Conservation (phyloP, 2,113 vertebrate species). For the Pluvianellus socialis region DNA sequence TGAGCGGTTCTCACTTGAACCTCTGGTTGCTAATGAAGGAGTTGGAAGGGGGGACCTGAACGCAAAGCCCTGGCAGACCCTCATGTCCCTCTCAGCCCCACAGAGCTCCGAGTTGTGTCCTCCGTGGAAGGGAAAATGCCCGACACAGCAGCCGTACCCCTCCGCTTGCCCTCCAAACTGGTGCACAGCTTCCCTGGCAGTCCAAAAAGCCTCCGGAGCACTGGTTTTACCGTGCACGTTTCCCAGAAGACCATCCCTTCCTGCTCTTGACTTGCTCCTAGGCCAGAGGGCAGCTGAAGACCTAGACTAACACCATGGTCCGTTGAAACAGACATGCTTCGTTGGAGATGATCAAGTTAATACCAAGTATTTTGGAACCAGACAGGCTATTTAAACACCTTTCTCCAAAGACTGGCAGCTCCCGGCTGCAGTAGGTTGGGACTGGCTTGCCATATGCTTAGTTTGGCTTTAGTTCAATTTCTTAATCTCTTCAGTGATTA, state of each 20-base stretch:
- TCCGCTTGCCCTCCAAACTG: neutral
- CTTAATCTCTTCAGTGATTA: neutral
- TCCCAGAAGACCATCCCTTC: neutral
- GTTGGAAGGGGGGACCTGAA: neutral
- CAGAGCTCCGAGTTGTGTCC: too few relatives aligned
- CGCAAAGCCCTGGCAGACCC: neutral
- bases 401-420: neutral
- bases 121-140: neutral
- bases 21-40: neutral
- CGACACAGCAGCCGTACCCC: neutral
- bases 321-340: neutral
- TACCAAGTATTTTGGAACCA: neutral
- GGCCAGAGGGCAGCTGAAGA: neutral
- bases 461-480: neutral
- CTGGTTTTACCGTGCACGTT: too few relatives aligned
- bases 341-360: neutral
- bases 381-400: neutral
- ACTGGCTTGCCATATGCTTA: neutral
- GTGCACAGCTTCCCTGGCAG: too few relatives aligned
- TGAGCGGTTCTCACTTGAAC: neutral
- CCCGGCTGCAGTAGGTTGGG: neutral
- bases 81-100: rapidly evolving
- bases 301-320: too few relatives aligned
- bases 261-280: neutral
- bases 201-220: rapidly evolving